Conservation (phyloP, 2,888 invertebrate species). For the Volucella inflata region DNA sequence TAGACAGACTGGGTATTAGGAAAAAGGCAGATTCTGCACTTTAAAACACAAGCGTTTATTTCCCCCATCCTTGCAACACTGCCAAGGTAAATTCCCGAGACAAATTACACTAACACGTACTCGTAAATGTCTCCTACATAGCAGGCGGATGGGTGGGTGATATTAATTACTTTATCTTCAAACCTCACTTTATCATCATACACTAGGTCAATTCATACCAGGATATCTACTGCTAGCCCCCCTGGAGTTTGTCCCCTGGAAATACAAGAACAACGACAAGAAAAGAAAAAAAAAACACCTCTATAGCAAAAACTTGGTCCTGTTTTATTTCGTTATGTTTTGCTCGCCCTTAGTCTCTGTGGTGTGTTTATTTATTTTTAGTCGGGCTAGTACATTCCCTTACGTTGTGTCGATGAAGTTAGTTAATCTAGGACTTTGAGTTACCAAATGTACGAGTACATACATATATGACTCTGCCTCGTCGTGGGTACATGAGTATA, state of each 20-base stretch:
- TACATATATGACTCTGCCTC: background rate
- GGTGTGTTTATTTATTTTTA: slow-evolving; percentile 60
- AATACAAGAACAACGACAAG: background rate
- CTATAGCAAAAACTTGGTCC: slow-evolving; percentile 27
- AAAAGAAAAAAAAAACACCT: slow-evolving; percentile 21
- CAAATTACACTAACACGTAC: slow-evolving; percentile 47
- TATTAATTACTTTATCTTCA: slow-evolving; percentile 68
- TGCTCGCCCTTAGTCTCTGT: slow-evolving; percentile 26
- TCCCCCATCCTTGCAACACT: too few species aligned
- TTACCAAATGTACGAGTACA: slow-evolving; percentile 10
- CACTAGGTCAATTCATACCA: slow-evolving; percentile 47
- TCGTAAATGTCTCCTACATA: slow-evolving; percentile 1
- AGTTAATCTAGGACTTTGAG: slow-evolving; percentile 67
- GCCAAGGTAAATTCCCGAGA: slow-evolving; percentile 53
- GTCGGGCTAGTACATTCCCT: slow-evolving; percentile 25
- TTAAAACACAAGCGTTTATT: too few species aligned
- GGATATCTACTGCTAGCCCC: slow-evolving; percentile 8
- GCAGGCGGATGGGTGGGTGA: slow-evolving; percentile 47
- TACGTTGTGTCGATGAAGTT: slow-evolving; percentile 63
- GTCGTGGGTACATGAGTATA: background rate
- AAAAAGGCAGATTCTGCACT: background rate
- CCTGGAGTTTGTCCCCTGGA: background rate
- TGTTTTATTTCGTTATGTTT: slow-evolving; percentile 1
- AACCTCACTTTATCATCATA: slow-evolving; percentile 61
- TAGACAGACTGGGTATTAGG: too few species aligned